phyloP scores from a whole-genome alignment of 2,888 invertebrate species.

The Philonicus albiceps region DNA sequence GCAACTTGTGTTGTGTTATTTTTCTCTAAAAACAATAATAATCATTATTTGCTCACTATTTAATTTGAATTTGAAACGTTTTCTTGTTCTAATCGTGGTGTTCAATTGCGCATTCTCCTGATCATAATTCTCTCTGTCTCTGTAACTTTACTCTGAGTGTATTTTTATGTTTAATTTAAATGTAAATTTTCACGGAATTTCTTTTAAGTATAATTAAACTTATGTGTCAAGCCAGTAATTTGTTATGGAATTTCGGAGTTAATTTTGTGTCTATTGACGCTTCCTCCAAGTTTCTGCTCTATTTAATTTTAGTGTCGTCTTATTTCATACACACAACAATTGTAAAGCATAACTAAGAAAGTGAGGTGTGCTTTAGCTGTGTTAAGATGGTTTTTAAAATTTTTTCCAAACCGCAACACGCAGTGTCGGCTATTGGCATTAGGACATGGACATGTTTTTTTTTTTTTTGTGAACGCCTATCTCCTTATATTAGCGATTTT shows the following conservation, averaged over 20 bases:
- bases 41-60: not conserved
- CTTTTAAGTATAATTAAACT: not conserved
- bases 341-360: not conserved
- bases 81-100: not conserved
- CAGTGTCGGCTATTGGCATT: not conserved
- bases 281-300: conserved; percentile 9
- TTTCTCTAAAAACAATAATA: not conserved
- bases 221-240: not conserved
- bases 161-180: not conserved
- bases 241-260: conserved; percentile 10
- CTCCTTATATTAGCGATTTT: conserved; percentile 23
- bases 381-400: not conserved
- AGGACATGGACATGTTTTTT: conserved; percentile 40
- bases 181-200: not conserved
- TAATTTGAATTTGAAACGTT: not conserved
- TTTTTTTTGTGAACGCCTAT: conserved; percentile 36
- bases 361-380: not conserved
- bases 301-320: not conserved
- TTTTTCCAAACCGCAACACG: not conserved
- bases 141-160: not conserved
- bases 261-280: not conserved
- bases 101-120: not conserved
- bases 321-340: not conserved
- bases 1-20: not conserved
- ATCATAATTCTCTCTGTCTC: conserved; percentile 2